Conservation (phyloP, 2,113 vertebrate species). For the Aspiorhynchus laticeps region DNA sequence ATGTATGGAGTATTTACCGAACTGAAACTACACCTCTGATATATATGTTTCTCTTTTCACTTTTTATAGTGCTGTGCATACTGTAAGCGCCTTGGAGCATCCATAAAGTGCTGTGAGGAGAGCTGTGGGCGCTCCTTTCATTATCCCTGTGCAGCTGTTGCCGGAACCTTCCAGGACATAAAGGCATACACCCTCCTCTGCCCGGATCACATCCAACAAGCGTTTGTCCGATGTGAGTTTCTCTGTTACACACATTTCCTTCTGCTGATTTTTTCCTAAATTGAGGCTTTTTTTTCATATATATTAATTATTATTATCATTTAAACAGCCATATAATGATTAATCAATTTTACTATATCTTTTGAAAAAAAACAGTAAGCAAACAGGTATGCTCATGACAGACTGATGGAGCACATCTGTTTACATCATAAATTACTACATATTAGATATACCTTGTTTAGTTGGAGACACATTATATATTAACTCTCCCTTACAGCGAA, state of each 20-base stretch:
- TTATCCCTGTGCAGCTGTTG: conserved; percentile 93
- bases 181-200: conserved; percentile 84
- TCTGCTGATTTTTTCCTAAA: not conserved
- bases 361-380: no score
- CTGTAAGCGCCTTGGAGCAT: conserved; percentile 94
- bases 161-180: conserved; percentile 91
- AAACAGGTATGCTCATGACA: not conserved
- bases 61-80: conserved; percentile 88
- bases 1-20: not conserved
- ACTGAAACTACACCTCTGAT: not conserved
- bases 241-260: not conserved
- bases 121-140: conserved; percentile 90
- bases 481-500: conserved; percentile 69
- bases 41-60: conserved; percentile 35
- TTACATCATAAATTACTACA: not conserved
- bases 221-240: conserved; percentile 84
- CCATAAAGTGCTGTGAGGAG: conserved; percentile 91
- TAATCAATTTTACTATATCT: no score
- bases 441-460: not conserved
- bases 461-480: not conserved
- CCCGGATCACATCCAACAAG: conserved; percentile 86
- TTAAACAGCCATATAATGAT: not conserved
- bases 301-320: not conserved
- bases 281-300: not conserved
- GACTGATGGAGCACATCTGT: not conserved